Base-by-base conservation (phyloP, 1,140 invertebrate genomes). In the Brachionus sp. region DNA sequence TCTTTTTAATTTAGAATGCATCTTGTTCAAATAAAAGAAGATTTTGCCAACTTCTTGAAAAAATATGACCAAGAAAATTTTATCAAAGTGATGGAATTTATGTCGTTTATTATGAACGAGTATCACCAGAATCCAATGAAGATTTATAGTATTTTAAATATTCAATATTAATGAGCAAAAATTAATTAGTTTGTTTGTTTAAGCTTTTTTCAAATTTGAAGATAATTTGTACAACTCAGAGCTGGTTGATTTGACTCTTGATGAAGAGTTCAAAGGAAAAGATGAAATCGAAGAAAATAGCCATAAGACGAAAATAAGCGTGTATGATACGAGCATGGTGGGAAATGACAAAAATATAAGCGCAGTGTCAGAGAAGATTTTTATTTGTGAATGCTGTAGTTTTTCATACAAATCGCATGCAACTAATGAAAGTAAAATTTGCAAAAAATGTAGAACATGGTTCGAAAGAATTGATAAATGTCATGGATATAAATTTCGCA, bases 1-100 rank as follows among this genome's bases (percentile, higher is more conserved):
- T 77, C 86, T 84, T 82, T 85, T 87, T 16, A 85, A 86, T 73
- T 86, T 84, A 39, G 86, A 85, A 62, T 66, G 80, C 75, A 86
- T 86, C 83, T 2, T 50, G 84, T 53, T 46, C 33, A 37, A 70
- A 85, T 68, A n/a, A 37, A 6, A 53, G 19, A 83, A 57, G 50
- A 57, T 2, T 57, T 57, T 57, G 16, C 50, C 50, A 57, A 57
- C 5, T 57, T 57, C 7, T 23, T 57, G 6, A 57, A 57, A 57
- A 57, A 57, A 6, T 57, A 57, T 25, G 50, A 57, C 3, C 50
- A 25, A 57, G 50, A 57, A 5, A 19, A 57, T 57, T 57, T 57
- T 16, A 19, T 57, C 50, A 57, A 57, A 23, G n/a, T 57, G 6
- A 57, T 57, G 50, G 50, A 57, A 57, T 57, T 57, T 57, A 19